Conservation (phyloP, 1,140 invertebrate species). For the Pectinophora gossypiella region DNA sequence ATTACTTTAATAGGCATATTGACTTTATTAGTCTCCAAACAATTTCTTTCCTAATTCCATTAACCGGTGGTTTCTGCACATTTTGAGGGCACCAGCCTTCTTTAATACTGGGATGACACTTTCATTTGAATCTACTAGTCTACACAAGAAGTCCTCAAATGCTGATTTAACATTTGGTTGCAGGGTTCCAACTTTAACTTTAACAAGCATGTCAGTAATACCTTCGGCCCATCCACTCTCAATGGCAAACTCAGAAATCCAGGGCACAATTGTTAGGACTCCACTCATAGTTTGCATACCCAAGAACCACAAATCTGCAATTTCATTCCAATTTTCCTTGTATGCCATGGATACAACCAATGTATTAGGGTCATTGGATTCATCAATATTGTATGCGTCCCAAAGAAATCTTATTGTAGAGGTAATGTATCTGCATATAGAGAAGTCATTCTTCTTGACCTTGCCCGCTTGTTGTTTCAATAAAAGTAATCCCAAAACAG, state of each 20-base stretch:
- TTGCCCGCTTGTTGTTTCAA: conserved; percentile 89
- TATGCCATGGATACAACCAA: conserved; percentile 90
- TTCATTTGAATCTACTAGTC: conserved; percentile 88
- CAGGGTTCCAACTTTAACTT: conserved; percentile 87
- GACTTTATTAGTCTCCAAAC: conserved; percentile 84
- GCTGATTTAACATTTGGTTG: conserved; percentile 90
- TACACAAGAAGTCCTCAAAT: conserved; percentile 92
- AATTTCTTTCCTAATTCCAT: conserved; percentile 92
- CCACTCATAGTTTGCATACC: conserved; percentile 94
- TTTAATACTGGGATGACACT: conserved; percentile 85
- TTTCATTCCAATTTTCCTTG: conserved; percentile 90
- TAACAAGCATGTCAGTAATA: conserved; percentile 86
- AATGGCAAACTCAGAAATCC: conserved; percentile 93
- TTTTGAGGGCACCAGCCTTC: conserved; percentile 87
- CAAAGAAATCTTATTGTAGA: conserved; percentile 92
- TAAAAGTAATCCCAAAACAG: conserved; percentile 87
- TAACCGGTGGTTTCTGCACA: conserved; percentile 90
- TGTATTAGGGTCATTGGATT: conserved; percentile 86
- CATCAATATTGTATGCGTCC: conserved; percentile 93
- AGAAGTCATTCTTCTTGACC: conserved; percentile 90
- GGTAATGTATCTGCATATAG: conserved; percentile 91
- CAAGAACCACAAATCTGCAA: conserved; percentile 94
- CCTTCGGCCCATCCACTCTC: conserved; percentile 95
- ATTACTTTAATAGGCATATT: background rate
- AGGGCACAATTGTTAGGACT: conserved; percentile 86